phyloP scores from a whole-genome alignment of 2,113 vertebrate genomes.

The Plecotus auritus region DNA sequence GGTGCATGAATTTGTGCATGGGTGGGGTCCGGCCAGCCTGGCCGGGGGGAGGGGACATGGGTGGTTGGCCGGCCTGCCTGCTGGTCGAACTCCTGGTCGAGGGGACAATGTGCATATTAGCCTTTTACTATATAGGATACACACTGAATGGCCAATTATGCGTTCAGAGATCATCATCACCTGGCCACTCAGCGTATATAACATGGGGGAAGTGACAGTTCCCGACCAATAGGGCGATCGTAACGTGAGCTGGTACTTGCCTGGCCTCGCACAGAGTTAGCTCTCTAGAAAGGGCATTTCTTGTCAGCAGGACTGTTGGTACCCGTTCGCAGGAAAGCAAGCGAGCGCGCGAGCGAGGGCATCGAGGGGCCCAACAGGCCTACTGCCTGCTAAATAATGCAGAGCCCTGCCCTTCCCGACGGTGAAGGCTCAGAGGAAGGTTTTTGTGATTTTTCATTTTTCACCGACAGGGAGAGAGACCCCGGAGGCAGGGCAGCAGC shows the following conservation, averaged over 20 bases:
- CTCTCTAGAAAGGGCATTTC: background rate
- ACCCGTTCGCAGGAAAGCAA: background rate
- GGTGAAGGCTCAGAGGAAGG: background rate
- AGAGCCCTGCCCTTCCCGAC: background rate
- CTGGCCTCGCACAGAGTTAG: background rate
- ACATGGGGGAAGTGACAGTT: background rate
- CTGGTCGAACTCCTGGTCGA: too few species aligned
- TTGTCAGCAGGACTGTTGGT: too few species aligned
- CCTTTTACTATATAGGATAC: too few species aligned
- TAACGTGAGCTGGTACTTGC: background rate
- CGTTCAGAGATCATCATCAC: too few species aligned
- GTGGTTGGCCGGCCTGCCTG: too few species aligned
- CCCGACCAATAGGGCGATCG: too few species aligned
- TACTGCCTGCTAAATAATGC: conserved; percentile 43
- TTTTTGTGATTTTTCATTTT: conserved; percentile 34
- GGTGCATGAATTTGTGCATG: too few species aligned
- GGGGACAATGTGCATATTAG: too few species aligned
- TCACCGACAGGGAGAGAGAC: background rate
- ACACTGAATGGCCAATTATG: too few species aligned
- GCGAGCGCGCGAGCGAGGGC: background rate
- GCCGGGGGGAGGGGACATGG: too few species aligned
- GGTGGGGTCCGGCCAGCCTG: too few species aligned
- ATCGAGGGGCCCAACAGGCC: background rate
- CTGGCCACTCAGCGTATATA: background rate
- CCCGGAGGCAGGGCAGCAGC: background rate